Base-by-base conservation (phyloP, 1,140 invertebrate species). In the Leptinotarsa lineolata region DNA sequence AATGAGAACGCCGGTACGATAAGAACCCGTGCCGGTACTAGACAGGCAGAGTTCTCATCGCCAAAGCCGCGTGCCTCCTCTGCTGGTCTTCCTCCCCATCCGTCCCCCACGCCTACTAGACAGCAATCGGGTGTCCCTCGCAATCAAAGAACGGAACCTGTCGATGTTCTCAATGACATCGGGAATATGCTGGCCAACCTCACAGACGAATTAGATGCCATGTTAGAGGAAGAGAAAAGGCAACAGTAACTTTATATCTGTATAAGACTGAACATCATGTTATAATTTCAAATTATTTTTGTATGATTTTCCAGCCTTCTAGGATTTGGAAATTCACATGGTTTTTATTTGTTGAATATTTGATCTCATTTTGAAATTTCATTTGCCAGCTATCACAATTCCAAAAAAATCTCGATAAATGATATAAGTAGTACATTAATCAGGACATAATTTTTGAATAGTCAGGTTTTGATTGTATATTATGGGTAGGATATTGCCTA, bases 1-100 rank as follows among this genome's bases (percentile, higher is more conserved):
- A 99, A 99, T 85, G 97, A 99, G 83, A 98, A 99, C 86, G 96
- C 96, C 46, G 97, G 97, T 13, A 99, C 97, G 24, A 99, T 99
- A 82, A 97, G 97, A 80, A 94, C 94, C 77, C 86, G 92, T 73
- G 76, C 78, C 30, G 74, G 73, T 66, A 77, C 74, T 61, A 84
- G 88, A 69, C 87, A 84, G 12, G 87, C 86, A 59, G 87, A 88
- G 71, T 88, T 86, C 66, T 83, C 78, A 0, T 83, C 82, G 6
- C 79, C 82, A 2, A 83, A 88, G 85, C 81, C 86, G 82, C 18
- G 82, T 83, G 59, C 86, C 83, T 73, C 84, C 1, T 84, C 85
- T 15, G 77, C 87, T 15, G 87, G 87, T 4, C 77, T 82, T 18
- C 84, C 83, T 77, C 80, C 82, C 75, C 83, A 82, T 74, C 81